Percentiles rank a stretch among this genome's conserved stretches.
Evolutionary conservation across 2,888 invertebrate genomes (phyloP).

Genomic region (Watsonalla cultraria): DNA sequence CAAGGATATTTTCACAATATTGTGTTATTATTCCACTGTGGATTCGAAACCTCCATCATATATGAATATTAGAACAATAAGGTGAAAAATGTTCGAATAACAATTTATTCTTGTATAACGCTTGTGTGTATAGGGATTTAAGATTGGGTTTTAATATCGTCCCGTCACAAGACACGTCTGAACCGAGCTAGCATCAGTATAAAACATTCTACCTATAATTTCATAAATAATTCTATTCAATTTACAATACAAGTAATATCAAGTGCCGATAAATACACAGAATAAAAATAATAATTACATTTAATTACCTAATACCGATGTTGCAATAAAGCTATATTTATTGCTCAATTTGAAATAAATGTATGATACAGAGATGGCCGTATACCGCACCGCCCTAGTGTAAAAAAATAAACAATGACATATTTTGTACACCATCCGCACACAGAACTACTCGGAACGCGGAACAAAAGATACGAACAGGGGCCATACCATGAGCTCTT

Average conservation of each 20-base stretch:
- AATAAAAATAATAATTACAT: conserved; percentile 44
- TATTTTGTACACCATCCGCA: conserved; percentile 16
- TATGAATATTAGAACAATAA: no score
- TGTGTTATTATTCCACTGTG: no score
- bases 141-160: no score
- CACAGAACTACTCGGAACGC: conserved; percentile 12
- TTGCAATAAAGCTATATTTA: conserved; percentile 37
- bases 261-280: conserved; percentile 51
- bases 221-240: conserved; percentile 61
- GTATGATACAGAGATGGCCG: conserved; percentile 6
- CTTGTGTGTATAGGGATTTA: no score
- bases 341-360: conserved; percentile 31
- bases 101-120: no score
- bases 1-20: no score
- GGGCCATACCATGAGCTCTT: no score
- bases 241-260: conserved; percentile 59
- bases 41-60: no score
- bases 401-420: conserved; percentile 29
- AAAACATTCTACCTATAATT: conserved; percentile 55
- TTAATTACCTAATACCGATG: conserved; percentile 53
- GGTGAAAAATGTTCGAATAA: no score
- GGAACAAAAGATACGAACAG: conserved; percentile 21
- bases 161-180: conserved; percentile 5
- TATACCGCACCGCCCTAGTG: conserved; percentile 27
- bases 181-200: conserved; percentile 42